Base-by-base conservation (phyloP, 2,888 invertebrate genomes). In the Megamerina dolium region DNA sequence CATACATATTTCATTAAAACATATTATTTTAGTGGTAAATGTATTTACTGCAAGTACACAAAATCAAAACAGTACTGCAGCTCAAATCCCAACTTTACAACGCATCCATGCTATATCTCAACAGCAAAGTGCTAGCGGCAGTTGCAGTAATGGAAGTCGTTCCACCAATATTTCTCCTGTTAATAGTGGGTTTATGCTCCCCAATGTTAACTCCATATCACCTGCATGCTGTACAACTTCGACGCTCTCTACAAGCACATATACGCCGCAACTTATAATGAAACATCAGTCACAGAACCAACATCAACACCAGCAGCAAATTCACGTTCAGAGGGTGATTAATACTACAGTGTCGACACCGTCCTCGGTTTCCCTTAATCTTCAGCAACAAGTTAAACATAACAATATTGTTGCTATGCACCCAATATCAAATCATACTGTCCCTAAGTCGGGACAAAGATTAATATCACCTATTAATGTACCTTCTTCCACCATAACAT, bases 11-110 rank as follows among this genome's bases (percentile, higher is more conserved):
- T 5, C 12, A 16, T 2, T 1, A 32, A 17, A 4, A 16, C 2
- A 2, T 19, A 19, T 35, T 19, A 31, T 43, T 33, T 32, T 39
- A 54, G 61, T 70, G 58, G 61, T 68, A 14, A 70, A 68, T 45
- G 59, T 68, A 1, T 66, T 63, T 37, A 60, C 60, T 3, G 58
- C 59, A 10, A 55, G 58, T 20, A 44, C 49, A 2, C 48, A 50
- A 35, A 34, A 30, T 21, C 50, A 48, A 38, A 51, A 49, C 38
- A 36, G 38, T 33, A 43, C n/a, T n/a, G n/a, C n/a, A n/a, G n/a
- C 49, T 55, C 27, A 52, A 55, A 3, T 49, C 34, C 40, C 58
- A 10, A 47, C 46, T 16, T 45, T 58, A 12, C 55, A 59, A 40
- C 54, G 56, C 33, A 52, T 58, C 21, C 57, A 58, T 9, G 43